These are phyloP conservation scores for Pardalotus punctatus DNA, from an alignment of 2,113 vertebrate species.

Conservation along the genomic window DNA sequence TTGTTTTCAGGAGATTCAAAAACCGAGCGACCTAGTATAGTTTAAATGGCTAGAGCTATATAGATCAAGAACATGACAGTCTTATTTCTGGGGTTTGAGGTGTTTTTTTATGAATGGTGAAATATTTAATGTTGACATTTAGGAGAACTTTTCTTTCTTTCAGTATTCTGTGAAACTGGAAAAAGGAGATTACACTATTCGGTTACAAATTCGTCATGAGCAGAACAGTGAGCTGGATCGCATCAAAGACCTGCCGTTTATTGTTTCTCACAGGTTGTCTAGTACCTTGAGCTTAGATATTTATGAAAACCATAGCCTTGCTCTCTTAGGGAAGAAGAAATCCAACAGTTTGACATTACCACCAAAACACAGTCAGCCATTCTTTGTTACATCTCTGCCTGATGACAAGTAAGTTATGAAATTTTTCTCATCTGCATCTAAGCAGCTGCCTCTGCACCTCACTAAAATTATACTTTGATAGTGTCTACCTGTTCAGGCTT, in stretches of 20 bases:
- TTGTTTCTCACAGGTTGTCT: slow-evolving; percentile 93
- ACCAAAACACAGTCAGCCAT: slow-evolving; percentile 87
- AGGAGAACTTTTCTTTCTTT: neutral
- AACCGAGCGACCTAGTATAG: neutral
- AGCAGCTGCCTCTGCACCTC: neutral
- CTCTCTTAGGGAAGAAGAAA: slow-evolving; percentile 95
- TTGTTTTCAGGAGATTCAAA: neutral
- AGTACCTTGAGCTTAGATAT: slow-evolving; percentile 90
- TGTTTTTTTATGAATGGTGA: neutral
- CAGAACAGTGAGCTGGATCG: slow-evolving; percentile 93
- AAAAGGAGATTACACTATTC: slow-evolving; percentile 95
- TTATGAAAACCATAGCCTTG: slow-evolving; percentile 91
- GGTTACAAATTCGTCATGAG: slow-evolving; percentile 95
- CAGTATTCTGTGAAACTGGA: slow-evolving; percentile 98
- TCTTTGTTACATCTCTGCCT: slow-evolving; percentile 90
- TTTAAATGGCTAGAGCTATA: neutral
- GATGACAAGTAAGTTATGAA: slow-evolving; percentile 92
- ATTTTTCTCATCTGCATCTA: neutral
- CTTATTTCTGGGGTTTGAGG: neutral
- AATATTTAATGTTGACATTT: neutral
- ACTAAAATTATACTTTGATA: neutral
- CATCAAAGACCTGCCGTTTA: slow-evolving; percentile 93
- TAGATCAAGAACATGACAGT: neutral
- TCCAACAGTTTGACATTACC: slow-evolving; percentile 87
- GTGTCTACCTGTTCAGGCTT: neutral